phyloP scores from a whole-genome alignment of 30 jellyfish, hydroid and myxozoan species.

The Aurelia sp. region DNA sequence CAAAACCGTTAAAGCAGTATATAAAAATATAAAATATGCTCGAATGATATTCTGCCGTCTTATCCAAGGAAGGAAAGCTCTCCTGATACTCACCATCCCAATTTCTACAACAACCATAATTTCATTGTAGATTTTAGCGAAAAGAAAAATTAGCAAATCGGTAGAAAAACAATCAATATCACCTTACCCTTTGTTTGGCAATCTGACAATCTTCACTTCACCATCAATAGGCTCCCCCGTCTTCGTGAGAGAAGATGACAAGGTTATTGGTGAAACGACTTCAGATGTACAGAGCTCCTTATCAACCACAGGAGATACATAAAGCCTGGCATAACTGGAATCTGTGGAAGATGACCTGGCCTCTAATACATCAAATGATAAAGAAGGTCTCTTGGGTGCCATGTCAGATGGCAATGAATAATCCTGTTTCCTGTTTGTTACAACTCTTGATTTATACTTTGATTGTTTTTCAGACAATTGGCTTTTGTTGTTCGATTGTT shows the following conservation, averaged over 20 bases:
- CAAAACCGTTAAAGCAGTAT: no score
- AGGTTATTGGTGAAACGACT: constrained; percentile 42
- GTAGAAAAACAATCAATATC: neutral
- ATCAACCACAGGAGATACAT: constrained; percentile 6
- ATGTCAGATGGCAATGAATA: constrained; percentile 37
- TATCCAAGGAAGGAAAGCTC: no score
- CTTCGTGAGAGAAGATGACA: constrained; percentile 16
- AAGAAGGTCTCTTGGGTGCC: constrained; percentile 48
- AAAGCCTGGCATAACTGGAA: constrained; percentile 32
- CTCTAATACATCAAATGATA: constrained; percentile 32
- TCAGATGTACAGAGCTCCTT: constrained; percentile 27
- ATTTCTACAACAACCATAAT: no score
- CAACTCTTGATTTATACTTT: neutral
- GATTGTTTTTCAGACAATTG: neutral
- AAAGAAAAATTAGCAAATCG: no score
- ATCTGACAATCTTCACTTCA: constrained; percentile 57
- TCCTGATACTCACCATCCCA: no score
- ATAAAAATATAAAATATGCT: no score
- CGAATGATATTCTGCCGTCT: no score
- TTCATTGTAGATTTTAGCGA: no score
- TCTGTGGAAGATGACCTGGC: constrained; percentile 50
- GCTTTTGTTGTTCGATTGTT: neutral
- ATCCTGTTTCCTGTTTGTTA: neutral
- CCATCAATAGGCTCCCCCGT: constrained; percentile 48
- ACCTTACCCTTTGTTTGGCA: constrained; percentile 72